These are phyloP conservation scores for Pyrrhosoma nymphula DNA, from an alignment of 2,888 invertebrate genomes.

Conservation along the genomic window DNA sequence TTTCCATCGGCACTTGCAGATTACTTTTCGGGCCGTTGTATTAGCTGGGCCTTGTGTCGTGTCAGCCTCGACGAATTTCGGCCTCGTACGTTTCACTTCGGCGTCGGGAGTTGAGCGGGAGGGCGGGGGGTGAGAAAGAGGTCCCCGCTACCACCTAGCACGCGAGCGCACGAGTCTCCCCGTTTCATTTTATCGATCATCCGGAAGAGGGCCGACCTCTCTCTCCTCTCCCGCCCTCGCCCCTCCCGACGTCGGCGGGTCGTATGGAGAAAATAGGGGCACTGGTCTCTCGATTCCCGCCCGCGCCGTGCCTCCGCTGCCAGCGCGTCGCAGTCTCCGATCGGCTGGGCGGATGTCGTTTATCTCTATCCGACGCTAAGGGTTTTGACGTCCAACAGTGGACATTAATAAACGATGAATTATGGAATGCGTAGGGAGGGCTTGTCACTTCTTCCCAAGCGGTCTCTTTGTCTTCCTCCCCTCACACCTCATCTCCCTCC, in stretches of 20 bases:
- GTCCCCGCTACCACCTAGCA: neutral
- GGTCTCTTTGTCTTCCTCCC: neutral
- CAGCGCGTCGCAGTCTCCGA: conserved; percentile 5
- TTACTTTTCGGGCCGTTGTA: too few species aligned
- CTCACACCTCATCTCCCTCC: neutral
- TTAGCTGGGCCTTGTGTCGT: neutral
- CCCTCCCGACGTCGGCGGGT: neutral
- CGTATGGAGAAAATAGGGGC: too few species aligned
- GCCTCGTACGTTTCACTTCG: neutral
- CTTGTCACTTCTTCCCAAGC: neutral
- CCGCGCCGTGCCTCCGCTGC: neutral
- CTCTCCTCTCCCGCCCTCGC: neutral
- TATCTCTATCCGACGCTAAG: neutral
- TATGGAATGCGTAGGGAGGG: neutral
- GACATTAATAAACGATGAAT: conserved; percentile 8
- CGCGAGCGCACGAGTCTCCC: conserved; percentile 3
- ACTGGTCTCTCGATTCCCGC: neutral
- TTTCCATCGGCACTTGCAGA: too few species aligned
- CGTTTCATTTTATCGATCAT: conserved; percentile 22
- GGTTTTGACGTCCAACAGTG: conserved; percentile 10
- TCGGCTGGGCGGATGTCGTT: neutral
- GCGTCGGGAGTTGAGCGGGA: neutral
- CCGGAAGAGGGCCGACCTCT: neutral
- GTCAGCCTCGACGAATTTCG: neutral
- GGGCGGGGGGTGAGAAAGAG: too few species aligned